These are phyloP conservation scores for Empis livida DNA, from an alignment of 2,888 invertebrate genomes.

Conservation along the genomic window DNA sequence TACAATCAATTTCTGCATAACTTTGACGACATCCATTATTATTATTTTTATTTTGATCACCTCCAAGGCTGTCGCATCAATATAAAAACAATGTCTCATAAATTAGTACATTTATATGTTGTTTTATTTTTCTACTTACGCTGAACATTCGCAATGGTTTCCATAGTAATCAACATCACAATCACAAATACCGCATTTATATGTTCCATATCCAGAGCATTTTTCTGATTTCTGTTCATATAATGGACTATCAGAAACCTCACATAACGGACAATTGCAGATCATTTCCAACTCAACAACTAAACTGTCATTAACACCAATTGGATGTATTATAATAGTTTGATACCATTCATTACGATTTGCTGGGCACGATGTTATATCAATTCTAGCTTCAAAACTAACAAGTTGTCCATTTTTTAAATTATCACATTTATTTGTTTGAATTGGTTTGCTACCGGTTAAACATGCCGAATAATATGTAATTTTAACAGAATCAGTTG, in stretches of 20 bases:
- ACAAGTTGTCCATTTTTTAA: conserved; percentile 75
- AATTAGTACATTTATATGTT: too few relatives aligned
- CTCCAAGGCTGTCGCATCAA: conserved; percentile 6
- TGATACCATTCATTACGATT: conserved; percentile 63
- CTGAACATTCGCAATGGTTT: conserved; percentile 67
- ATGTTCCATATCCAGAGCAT: conserved; percentile 61
- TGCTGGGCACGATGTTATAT: conserved; percentile 68
- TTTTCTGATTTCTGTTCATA: conserved; percentile 25
- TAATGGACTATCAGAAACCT: conserved; percentile 43
- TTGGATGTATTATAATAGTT: conserved; percentile 73
- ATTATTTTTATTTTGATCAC: conserved; percentile 18
- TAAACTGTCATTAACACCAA: conserved; percentile 77
- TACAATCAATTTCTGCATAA: conserved; percentile 45
- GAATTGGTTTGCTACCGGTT: conserved; percentile 40
- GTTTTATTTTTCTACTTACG: conserved; percentile 23
- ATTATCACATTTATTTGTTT: conserved; percentile 74
- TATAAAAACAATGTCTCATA: too few relatives aligned
- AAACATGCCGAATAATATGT: conserved; percentile 65
- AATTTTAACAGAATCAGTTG: conserved; percentile 62
- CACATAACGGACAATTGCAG: conserved; percentile 87
- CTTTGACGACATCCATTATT: conserved; percentile 49
- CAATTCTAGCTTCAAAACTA: conserved; percentile 57
- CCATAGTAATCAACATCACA: conserved; percentile 54
- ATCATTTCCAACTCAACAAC: conserved; percentile 72
- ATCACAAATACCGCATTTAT: conserved; percentile 75